phyloP scores from a whole-genome alignment of 2,797 vertebrate genomes.

The Gorsachius magnificus region DNA sequence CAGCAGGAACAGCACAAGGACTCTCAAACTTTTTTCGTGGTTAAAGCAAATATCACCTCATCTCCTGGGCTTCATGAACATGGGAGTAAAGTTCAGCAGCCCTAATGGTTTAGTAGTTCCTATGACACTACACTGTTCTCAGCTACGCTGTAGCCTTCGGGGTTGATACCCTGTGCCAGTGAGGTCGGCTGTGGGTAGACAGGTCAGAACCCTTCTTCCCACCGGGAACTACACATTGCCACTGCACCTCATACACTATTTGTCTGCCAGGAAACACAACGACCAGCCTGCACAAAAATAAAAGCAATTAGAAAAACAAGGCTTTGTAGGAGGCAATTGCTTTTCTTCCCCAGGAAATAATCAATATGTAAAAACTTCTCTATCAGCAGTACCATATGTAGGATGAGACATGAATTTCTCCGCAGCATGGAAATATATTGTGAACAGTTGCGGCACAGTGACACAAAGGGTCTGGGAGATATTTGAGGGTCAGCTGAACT shows the following conservation, averaged over 20 bases:
- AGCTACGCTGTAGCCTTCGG: fast-evolving
- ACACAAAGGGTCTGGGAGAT: not conserved
- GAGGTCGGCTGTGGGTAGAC: fast-evolving
- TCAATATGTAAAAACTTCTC: not conserved
- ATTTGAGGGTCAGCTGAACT: not conserved
- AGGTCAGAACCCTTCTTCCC: not conserved
- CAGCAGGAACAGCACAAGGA: not conserved
- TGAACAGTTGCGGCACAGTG: not conserved
- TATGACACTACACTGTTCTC: not conserved
- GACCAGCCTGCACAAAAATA: not conserved
- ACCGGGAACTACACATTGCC: not conserved
- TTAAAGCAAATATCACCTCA: not conserved
- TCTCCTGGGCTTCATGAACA: not conserved
- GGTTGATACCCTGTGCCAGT: not conserved
- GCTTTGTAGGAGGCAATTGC: not conserved
- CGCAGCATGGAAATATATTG: not conserved
- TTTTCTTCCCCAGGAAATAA: not conserved
- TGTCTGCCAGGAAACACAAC: not conserved
- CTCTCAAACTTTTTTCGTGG: not conserved
- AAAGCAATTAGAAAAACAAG: not conserved
- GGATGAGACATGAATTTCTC: not conserved
- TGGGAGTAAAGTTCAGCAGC: not conserved
- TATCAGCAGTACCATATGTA: not conserved
- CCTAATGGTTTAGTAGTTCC: not conserved
- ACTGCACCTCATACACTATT: not conserved